Evolutionary conservation across 1,140 invertebrate genomes (phyloP).

Genomic region (Conopomorpha cramerella): DNA sequence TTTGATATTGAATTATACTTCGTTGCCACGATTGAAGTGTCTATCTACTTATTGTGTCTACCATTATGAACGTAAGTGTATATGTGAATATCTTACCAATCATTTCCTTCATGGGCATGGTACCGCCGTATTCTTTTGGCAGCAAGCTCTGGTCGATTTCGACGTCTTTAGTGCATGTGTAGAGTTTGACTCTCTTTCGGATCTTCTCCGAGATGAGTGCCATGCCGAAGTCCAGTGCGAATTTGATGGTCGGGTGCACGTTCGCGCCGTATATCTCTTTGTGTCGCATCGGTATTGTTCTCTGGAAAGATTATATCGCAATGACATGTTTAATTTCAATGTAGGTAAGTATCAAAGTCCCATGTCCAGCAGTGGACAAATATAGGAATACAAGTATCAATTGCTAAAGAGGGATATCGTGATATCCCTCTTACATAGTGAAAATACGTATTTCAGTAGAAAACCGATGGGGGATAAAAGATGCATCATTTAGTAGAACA

Average conservation of each 20-base stretch:
- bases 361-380: no score
- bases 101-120: constrained; percentile 81
- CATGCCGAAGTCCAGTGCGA: constrained; percentile 80
- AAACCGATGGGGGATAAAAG: no score
- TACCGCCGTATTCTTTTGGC: constrained; percentile 81
- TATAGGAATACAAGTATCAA: no score
- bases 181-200: constrained; percentile 72
- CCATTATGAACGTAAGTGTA: no score
- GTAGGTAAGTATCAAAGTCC: background rate
- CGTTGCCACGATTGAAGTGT: no score
- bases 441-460: no score
- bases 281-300: constrained; percentile 82
- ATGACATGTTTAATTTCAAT: background rate
- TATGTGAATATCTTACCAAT: constrained; percentile 63
- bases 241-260: constrained; percentile 75
- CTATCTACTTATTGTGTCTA: no score
- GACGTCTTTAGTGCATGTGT: constrained; percentile 64
- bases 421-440: no score
- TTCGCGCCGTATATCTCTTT: constrained; percentile 83
- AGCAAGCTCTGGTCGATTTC: constrained; percentile 70
- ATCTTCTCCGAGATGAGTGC: constrained; percentile 82
- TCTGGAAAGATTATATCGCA: constrained; percentile 55
- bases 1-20: no score
- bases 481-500: no score
- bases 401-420: no score